Percentiles rank a stretch among this genome's conserved stretches.
Conservation (phyloP, 1,140 invertebrate genomes). For the Carposina sasakii region DNA sequence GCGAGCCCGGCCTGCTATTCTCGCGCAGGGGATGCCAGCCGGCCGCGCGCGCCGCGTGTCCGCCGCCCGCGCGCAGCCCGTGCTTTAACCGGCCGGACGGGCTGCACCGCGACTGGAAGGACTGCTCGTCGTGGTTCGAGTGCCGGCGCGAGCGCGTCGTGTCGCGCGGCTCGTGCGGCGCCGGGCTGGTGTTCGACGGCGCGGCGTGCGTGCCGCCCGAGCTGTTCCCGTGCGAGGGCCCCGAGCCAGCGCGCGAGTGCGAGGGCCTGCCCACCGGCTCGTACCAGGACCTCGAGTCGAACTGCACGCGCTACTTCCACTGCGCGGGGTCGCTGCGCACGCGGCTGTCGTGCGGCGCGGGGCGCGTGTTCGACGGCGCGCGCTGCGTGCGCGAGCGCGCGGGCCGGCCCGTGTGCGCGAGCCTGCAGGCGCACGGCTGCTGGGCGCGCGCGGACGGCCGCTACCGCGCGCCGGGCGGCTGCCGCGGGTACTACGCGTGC, state of each 20-base stretch:
- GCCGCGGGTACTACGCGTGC: conserved; percentile 75
- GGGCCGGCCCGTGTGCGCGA: conserved; percentile 59
- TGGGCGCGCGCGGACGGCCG: conserved; percentile 71
- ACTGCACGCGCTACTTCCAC: conserved; percentile 70
- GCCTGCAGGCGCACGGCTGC: conserved; percentile 67
- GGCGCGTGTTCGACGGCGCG: conserved; percentile 69
- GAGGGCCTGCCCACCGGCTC: conserved; percentile 61
- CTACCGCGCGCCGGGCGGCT: conserved; percentile 73
- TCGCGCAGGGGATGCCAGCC: conserved; percentile 59
- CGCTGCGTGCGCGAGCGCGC: conserved; percentile 46
- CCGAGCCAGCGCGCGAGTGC: conserved; percentile 57
- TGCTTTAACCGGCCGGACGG: conserved; percentile 60
- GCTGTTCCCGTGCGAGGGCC: conserved; percentile 56
- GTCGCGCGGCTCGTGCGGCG: conserved; percentile 43
- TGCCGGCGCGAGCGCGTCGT: conserved; percentile 52
- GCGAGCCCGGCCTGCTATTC: conserved; percentile 63
- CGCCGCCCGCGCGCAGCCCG: conserved; percentile 52
- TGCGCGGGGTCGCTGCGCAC: conserved; percentile 61
- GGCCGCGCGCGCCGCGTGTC: conserved; percentile 47
- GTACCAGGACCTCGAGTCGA: conserved; percentile 65
- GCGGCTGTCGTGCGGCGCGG: conserved; percentile 54
- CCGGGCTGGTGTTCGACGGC: conserved; percentile 56
- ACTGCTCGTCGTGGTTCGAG: conserved; percentile 58
- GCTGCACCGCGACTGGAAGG: conserved; percentile 55
- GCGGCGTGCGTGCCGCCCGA: conserved; percentile 38